Percentiles rank a stretch among this genome's conserved stretches.
Conservation (phyloP, 1,140 invertebrate genomes). For the Formica selysi region DNA sequence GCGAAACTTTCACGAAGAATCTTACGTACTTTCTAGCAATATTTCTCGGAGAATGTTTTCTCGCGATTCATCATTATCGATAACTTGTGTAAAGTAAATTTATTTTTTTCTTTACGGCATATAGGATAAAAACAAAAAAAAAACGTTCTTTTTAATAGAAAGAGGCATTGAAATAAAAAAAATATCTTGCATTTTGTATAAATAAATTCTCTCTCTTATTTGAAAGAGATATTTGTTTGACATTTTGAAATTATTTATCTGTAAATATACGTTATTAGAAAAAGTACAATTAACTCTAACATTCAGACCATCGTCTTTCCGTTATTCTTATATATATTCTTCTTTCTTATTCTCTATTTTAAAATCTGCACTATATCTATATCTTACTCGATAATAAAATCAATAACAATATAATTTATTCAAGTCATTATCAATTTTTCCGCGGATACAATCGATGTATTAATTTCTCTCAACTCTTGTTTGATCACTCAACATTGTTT, state of each 20-base stretch:
- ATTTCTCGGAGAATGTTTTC: slow-evolving; percentile 63
- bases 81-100: background rate
- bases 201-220: background rate
- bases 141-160: background rate
- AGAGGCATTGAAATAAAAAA: background rate
- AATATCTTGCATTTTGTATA: background rate
- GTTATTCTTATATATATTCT: background rate
- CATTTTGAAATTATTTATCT: background rate
- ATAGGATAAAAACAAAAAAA: background rate
- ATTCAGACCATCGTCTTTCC: background rate
- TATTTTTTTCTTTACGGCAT: background rate
- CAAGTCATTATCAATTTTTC: background rate
- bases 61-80: slow-evolving; percentile 33
- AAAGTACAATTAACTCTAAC: background rate
- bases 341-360: background rate
- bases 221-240: background rate
- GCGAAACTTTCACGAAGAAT: slow-evolving; percentile 82
- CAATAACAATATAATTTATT: background rate
- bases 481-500: background rate
- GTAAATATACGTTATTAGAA: background rate
- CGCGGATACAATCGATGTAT: background rate
- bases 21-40: slow-evolving; percentile 65
- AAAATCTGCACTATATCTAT: background rate
- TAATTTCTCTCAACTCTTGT: background rate
- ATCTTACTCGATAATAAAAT: background rate